These are phyloP conservation scores for Dorcus hopei DNA, from an alignment of 2,888 invertebrate genomes.

Conservation along the genomic window DNA sequence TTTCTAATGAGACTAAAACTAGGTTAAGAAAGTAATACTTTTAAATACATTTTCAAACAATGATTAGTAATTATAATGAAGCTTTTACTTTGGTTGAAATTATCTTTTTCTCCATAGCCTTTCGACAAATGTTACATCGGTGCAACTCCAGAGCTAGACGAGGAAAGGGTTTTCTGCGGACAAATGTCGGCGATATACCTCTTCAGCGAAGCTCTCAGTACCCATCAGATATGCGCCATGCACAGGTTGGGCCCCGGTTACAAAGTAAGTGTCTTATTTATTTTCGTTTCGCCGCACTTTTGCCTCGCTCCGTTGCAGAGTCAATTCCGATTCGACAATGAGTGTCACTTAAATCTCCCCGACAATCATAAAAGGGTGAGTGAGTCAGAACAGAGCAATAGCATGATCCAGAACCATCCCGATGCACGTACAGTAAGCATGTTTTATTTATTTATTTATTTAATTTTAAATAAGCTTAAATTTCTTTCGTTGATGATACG, in stretches of 20 bases:
- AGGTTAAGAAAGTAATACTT: too few species aligned
- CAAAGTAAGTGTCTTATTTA: constrained; percentile 65
- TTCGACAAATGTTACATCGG: constrained; percentile 99
- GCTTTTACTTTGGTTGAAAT: too few species aligned
- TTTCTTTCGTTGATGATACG: background rate
- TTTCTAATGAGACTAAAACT: too few species aligned
- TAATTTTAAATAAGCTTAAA: constrained; percentile 19
- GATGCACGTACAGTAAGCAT: constrained; percentile 60
- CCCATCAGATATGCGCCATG: constrained; percentile 98
- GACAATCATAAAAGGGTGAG: constrained; percentile 99
- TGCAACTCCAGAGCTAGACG: constrained; percentile 93
- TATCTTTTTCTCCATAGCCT: constrained; percentile 61
- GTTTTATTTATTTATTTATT: constrained; percentile 38
- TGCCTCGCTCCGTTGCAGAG: constrained; percentile 65
- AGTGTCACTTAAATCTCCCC: constrained; percentile 95
- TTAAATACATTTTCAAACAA: too few species aligned
- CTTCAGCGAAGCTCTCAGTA: constrained; percentile 94
- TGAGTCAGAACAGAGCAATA: constrained; percentile 48
- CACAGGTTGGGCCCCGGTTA: constrained; percentile 97
- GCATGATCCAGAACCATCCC: constrained; percentile 46
- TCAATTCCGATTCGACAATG: constrained; percentile 99
- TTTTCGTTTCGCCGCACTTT: background rate
- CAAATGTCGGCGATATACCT: constrained; percentile 99
- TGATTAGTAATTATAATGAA: too few species aligned
- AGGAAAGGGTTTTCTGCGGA: constrained; percentile 97